Evolutionary conservation across 2,888 invertebrate genomes (phyloP).

Genomic region (Actias luna): DNA sequence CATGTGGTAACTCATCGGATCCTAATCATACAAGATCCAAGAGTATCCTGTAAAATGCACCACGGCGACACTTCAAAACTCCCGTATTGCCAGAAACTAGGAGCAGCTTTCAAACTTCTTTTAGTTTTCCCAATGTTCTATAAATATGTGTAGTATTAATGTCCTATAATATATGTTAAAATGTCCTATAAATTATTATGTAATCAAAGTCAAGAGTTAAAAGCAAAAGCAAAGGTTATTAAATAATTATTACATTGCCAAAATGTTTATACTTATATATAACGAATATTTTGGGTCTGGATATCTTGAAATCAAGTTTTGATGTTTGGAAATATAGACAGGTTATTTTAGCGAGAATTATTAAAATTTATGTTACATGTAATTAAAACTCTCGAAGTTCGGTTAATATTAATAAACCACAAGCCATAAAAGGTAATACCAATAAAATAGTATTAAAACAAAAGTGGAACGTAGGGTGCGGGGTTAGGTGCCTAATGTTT

Average conservation of each 20-base stretch:
- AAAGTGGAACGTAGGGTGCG: background rate
- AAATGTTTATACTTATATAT: too few relatives aligned
- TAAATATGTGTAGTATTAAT: background rate
- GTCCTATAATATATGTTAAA: too few relatives aligned
- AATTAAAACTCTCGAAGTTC: background rate
- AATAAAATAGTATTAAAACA: slow-evolving; percentile 12
- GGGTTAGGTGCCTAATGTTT: slow-evolving; percentile 19
- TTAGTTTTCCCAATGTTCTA: too few relatives aligned
- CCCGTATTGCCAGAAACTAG: too few relatives aligned
- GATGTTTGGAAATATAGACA: background rate
- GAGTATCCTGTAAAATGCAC: too few relatives aligned
- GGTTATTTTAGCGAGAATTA: background rate
- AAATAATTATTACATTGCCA: background rate
- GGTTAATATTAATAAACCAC: slow-evolving; percentile 10
- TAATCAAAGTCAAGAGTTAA: background rate
- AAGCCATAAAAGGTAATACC: slow-evolving; percentile 5
- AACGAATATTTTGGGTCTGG: background rate
- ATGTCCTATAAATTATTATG: too few relatives aligned
- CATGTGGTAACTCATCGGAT: too few relatives aligned
- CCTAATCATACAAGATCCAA: too few relatives aligned
- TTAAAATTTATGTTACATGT: background rate
- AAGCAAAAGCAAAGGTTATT: background rate
- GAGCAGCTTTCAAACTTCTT: too few relatives aligned
- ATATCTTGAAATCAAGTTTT: background rate
- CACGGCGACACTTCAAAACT: too few relatives aligned